Evolutionary conservation across 2,888 invertebrate species (phyloP).

Genomic region (Adelphocoris suturalis): DNA sequence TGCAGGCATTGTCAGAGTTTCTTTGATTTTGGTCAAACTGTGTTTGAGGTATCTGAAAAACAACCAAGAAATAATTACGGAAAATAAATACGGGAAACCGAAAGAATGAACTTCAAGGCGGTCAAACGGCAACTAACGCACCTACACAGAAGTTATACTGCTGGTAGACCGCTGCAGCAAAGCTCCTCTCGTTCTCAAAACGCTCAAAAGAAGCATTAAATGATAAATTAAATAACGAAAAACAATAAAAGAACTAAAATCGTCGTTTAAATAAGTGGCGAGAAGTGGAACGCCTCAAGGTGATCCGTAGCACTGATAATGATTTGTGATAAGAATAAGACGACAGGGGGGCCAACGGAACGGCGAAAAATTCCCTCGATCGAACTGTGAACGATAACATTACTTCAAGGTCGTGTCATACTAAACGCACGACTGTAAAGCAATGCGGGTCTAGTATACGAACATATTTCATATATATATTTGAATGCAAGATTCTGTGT

Average conservation of each 20-base stretch:
- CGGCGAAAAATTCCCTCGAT: neutral
- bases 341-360: neutral
- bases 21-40: slow-evolving; percentile 60
- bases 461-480: too few species aligned
- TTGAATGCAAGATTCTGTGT: too few species aligned
- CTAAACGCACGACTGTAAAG: neutral
- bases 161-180: neutral
- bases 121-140: slow-evolving; percentile 20
- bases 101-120: neutral
- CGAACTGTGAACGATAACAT: too few species aligned
- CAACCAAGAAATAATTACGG: neutral
- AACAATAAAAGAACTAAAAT: too few species aligned
- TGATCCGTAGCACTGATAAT: neutral
- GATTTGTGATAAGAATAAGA: slow-evolving; percentile 38
- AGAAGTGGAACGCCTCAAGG: neutral
- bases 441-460: neutral
- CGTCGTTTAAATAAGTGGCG: neutral
- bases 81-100: slow-evolving; percentile 5
- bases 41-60: slow-evolving; percentile 53
- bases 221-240: neutral
- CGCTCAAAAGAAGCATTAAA: slow-evolving; percentile 31
- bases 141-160: slow-evolving; percentile 52
- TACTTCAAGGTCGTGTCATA: too few species aligned
- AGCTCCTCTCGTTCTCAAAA: slow-evolving; percentile 15
- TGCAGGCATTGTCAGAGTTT: slow-evolving; percentile 43